Evolutionary conservation across 2,888 invertebrate genomes (phyloP), one percentile per base, ranked within the genome.

Genomic region (Eurois occulta): DNA sequence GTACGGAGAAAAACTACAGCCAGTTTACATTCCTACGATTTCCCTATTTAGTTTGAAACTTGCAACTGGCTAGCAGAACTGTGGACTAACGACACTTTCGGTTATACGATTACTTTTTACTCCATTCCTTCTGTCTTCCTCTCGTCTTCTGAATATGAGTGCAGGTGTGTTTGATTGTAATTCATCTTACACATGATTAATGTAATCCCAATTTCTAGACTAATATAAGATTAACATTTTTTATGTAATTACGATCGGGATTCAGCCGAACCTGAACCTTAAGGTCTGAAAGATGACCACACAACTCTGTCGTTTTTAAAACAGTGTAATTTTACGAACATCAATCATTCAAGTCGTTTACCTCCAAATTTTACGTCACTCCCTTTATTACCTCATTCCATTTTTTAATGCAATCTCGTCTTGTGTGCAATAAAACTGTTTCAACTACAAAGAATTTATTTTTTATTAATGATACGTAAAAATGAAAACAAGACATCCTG

Each of bases 301-400:
- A 88, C 87, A 88, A 83, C 86, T 80, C 78, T 92, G 92, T 93
- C 93, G 90, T 93, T 93, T 93, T 93, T 92, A 91, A 91, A 92
- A 91, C 90, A 91, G 92, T 91, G 93, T 94, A 94, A 95, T 95
- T 95, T 94, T 91, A 92, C 87, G 92, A 91, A 92, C 96, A 96
- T 96, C 96, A 95, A 96, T 96, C 96, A 96, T 93, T 92, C 92
- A 87, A 92, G 94, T 95, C 95, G 92, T 94, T 95, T 94, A 93
- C 93, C 91, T 93, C 92, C 89, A 92, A 95, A 93, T 94, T 93
- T 95, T 90, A 93, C 94, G 93, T 94, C 91, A 92, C 91, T 92
- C 91, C 91, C 92, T 92, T 94, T 93, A 94, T 94, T 94, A 92
- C 93, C 91, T 92, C 91, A 92, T 92, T 92, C 91, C 91, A 93